These are phyloP conservation scores for Sus scrofa DNA, from an alignment of 2,113 vertebrate genomes.

Conservation along the genomic window T2T-Sscrofa CM000822.6:43802501-43803000, in stretches of 20 bases:
- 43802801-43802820: not conserved
- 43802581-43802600: not conserved
- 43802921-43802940: conserved; percentile 12
- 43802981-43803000: conserved; percentile 31
- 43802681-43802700: conserved; percentile 13
- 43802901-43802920: not conserved
- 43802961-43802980: conserved; percentile 32
- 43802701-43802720: not conserved
- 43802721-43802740: not conserved
- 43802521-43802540: not conserved
- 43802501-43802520: not conserved
- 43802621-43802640: not conserved
- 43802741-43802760: not conserved
- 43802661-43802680: conserved; percentile 44
- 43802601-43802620: not conserved
- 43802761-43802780: not conserved
- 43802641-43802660: conserved; percentile 42
- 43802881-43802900: not conserved
- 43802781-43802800: not conserved
- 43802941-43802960: conserved; percentile 34
- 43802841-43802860: not conserved
- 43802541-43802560: not conserved
- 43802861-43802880: not conserved
- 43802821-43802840: not conserved
- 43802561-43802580: not conserved